Percentiles rank a stretch among this genome's conserved stretches.
Conservation (phyloP, 2,888 invertebrate genomes). For the Steinernema carpocapsae region DNA sequence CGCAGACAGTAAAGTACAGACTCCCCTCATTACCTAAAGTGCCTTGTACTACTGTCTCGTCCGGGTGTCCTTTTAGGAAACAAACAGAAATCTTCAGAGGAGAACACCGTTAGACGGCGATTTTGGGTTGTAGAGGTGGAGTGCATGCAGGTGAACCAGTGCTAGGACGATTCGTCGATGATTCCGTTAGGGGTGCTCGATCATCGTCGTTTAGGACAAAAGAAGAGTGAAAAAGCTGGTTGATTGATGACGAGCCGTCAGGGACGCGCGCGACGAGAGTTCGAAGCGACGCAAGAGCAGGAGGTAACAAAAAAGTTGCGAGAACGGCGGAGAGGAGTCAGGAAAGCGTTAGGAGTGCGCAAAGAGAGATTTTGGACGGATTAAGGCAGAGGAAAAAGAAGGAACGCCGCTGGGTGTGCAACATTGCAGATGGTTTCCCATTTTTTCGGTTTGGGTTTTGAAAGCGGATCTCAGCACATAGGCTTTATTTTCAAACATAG, state of each 20-base stretch:
- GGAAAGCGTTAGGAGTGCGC: not conserved
- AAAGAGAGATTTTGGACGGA: not conserved
- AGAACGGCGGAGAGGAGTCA: not conserved
- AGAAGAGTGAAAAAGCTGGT: conserved; percentile 21
- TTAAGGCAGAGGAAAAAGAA: not conserved
- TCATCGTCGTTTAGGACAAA: conserved; percentile 1
- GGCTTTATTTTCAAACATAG: too few relatives aligned
- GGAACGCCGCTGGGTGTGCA: not conserved
- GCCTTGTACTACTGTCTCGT: too few relatives aligned
- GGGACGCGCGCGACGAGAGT: not conserved
- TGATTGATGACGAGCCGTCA: conserved; percentile 3
- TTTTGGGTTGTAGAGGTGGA: too few relatives aligned
- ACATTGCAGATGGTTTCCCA: not conserved
- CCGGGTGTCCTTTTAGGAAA: too few relatives aligned
- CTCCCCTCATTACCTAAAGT: too few relatives aligned
- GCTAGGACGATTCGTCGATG: too few relatives aligned
- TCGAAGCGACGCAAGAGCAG: not conserved
- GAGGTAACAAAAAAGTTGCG: not conserved
- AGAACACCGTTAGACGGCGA: too few relatives aligned
- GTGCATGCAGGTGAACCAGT: too few relatives aligned
- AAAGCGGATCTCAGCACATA: not conserved
- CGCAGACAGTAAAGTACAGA: too few relatives aligned
- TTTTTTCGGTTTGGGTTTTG: not conserved
- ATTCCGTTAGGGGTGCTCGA: not conserved
- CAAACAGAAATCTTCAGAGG: too few relatives aligned